phyloP scores from a whole-genome alignment of 2,888 invertebrate genomes.

The Tipula confusa region DNA sequence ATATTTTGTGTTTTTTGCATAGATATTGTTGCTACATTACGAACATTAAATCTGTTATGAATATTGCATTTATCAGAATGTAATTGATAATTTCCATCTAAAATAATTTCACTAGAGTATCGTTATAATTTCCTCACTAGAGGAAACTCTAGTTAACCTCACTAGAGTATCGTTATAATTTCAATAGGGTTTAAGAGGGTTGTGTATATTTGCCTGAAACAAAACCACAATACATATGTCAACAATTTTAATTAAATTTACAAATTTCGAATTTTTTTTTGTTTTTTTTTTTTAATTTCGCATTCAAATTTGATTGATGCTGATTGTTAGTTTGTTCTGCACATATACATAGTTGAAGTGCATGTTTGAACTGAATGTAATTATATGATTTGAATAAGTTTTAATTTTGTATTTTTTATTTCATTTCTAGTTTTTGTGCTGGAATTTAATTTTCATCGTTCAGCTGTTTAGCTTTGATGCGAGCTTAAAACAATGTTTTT shows the following conservation, averaged over 20 bases:
- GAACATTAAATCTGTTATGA: too few species aligned
- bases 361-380: neutral
- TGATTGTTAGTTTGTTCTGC: neutral
- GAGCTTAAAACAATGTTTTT: neutral
- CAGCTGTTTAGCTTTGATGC: neutral
- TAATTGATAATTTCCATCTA: too few species aligned
- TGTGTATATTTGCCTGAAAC: neutral
- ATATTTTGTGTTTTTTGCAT: too few species aligned
- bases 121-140: too few species aligned
- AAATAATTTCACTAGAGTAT: too few species aligned
- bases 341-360: neutral
- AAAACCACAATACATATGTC: neutral
- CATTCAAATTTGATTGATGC: neutral
- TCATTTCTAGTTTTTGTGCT: neutral
- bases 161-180: too few species aligned
- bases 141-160: too few species aligned
- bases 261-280: neutral
- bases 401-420: neutral
- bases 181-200: neutral
- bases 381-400: neutral
- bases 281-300: neutral
- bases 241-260: neutral
- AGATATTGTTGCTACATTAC: too few species aligned
- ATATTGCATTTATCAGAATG: too few species aligned
- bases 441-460: neutral